Conservation (phyloP, 2,113 vertebrate genomes). For the Channa maculata region DNA sequence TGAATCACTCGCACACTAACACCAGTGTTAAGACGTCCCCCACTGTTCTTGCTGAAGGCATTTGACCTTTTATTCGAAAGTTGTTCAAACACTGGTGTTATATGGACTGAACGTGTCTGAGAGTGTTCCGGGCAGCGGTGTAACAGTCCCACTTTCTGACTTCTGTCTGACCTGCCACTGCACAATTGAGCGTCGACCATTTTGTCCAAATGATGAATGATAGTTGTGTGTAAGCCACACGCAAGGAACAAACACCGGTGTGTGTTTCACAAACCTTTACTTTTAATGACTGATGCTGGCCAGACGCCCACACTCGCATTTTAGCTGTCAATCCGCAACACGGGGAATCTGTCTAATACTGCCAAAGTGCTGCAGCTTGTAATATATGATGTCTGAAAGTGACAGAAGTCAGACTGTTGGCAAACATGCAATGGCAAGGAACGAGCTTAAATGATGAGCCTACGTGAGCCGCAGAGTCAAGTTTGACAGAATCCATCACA, state of each 20-base stretch:
- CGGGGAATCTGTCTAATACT: conserved; percentile 39
- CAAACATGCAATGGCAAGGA: conserved; percentile 44
- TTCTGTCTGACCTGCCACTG: conserved; percentile 15
- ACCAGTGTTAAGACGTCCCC: background rate
- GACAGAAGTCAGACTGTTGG: conserved; percentile 54
- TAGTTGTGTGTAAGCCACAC: conserved; percentile 50
- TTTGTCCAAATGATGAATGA: conserved; percentile 66
- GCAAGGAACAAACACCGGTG: conserved; percentile 61
- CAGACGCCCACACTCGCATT: conserved; percentile 67
- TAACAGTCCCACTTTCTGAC: conserved; percentile 30
- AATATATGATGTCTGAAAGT: conserved; percentile 55
- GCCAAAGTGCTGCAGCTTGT: conserved; percentile 48
- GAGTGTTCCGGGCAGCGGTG: conserved; percentile 2
- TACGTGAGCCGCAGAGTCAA: too few relatives aligned
- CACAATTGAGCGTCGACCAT: conserved; percentile 37
- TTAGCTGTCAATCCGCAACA: conserved; percentile 52
- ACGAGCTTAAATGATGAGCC: conserved; percentile 36
- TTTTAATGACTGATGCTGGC: conserved; percentile 68
- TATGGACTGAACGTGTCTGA: conserved; percentile 7
- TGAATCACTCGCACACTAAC: background rate
- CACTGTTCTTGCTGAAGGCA: background rate
- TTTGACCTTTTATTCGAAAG: conserved; percentile 19
- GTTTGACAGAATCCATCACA: too few relatives aligned
- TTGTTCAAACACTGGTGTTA: conserved; percentile 32
- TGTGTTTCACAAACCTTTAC: conserved; percentile 76